Base-by-base conservation (phyloP, 2,888 invertebrate species). In the Euplexia lucipara region DNA sequence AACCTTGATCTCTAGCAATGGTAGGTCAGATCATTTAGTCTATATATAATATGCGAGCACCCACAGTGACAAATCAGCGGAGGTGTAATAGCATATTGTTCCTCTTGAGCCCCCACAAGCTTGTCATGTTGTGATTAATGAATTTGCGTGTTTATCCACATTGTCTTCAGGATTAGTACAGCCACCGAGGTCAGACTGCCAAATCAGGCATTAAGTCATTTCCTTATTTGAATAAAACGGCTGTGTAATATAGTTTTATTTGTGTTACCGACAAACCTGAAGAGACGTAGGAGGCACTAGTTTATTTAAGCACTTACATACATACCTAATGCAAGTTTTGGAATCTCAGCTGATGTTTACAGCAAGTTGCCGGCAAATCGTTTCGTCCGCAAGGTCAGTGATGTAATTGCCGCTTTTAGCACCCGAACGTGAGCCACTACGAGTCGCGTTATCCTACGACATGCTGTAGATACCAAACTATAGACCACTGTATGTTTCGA, bases 371-470 rank as follows among this genome's bases (percentile, higher is more conserved):
- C 82, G 81, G 86, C 85, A 88, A 87, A 89, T 86, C 86, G 87
- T 83, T 88, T 79, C 78, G 85, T 80, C 54, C 57, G 79, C 94
- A 93, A 95, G 95, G 95, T 87, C 92, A 91, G 86, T 95, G 95
- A 95, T 92, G 95, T 95, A 95, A 95, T 93, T 91, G 90, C 92
- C 88, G 86, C 77, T 90, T 95, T 94, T 94, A 94, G 92, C 92
- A 83, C 83, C 84, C 81, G 86, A 91, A 90, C 90, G 89, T 83
- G 86, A 89, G 81, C 83, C 82, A 87, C 84, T 84, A 82, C 81
- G 83, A 86, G 80, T 83, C 75, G 72, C 56, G 78, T 79, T 83
- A 83, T 75, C 72, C 75, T 78, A 77, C 54, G 57, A 65, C 69
- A 67, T 54, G 51, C 34, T 45, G 67, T 72, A 65, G 45, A 45